A percentile compares a stretch with the other conserved stretches of the same genome.
Evolutionary conservation across 1,140 invertebrate genomes (phyloP).

Genomic region (Heliothis virescens): DNA sequence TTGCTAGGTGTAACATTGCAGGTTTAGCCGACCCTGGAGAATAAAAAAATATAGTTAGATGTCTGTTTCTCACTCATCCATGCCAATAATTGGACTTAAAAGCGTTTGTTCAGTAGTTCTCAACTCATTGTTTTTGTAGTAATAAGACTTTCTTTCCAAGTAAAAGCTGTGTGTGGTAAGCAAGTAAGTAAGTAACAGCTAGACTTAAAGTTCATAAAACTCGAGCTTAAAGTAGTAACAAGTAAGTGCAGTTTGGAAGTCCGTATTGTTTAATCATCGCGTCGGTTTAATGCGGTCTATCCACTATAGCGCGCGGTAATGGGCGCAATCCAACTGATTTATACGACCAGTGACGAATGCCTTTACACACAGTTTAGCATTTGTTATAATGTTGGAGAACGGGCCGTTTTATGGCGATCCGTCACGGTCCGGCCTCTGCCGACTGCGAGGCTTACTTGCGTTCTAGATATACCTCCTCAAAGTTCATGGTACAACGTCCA

Average conservation of each 20-base stretch:
- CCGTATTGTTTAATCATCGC: constrained; percentile 38
- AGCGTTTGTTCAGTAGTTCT: no score
- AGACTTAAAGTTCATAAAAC: background rate
- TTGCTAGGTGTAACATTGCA: background rate
- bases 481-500: background rate
- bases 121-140: no score
- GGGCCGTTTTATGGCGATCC: constrained; percentile 51
- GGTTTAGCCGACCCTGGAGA: no score
- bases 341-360: constrained; percentile 53
- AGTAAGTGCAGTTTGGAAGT: background rate
- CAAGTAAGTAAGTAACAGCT: no score
- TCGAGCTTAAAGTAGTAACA: background rate
- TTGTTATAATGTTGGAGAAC: constrained; percentile 53
- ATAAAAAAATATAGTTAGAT: no score
- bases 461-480: background rate
- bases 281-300: constrained; percentile 25
- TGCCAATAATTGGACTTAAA: no score
- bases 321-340: constrained; percentile 50
- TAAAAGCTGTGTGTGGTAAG: no score
- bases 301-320: constrained; percentile 20
- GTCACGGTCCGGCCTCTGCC: constrained; percentile 47
- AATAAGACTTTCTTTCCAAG: no score
- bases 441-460: background rate
- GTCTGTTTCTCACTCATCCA: no score
- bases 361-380: constrained; percentile 61